Percentiles rank a stretch among this genome's conserved stretches.
Conservation (phyloP, 2,113 vertebrate genomes). For the Pyxicephalus adspersus region DNA sequence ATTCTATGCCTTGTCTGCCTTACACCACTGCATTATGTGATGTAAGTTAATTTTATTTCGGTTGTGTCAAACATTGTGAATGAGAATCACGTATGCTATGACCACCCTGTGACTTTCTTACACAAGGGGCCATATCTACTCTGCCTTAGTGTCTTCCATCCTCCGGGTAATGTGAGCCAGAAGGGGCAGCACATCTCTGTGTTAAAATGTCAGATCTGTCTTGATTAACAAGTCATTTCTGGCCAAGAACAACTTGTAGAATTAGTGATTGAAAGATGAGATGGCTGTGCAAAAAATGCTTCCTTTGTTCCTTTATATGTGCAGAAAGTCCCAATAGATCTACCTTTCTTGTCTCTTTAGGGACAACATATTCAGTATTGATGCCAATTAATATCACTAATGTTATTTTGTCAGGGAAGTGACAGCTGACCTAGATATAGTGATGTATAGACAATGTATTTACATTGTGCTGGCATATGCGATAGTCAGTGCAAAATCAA, state of each 20-base stretch:
- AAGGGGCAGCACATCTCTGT: background rate
- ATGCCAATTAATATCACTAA: background rate
- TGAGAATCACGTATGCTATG: no score
- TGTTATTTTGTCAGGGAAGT: no score
- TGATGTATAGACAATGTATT: no score
- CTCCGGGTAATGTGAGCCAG: background rate
- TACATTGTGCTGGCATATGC: no score
- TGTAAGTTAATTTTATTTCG: no score
- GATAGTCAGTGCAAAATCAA: no score
- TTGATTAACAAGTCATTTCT: background rate
- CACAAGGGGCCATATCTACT: background rate
- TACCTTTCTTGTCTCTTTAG: background rate
- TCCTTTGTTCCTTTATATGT: background rate
- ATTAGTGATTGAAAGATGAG: constrained; percentile 25
- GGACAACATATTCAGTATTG: background rate
- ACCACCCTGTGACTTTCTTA: no score
- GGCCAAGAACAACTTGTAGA: background rate
- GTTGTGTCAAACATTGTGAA: no score
- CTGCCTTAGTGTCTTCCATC: background rate
- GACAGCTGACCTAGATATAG: no score
- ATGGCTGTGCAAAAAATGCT: background rate
- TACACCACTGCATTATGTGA: no score
- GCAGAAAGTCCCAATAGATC: background rate
- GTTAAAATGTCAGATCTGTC: background rate
- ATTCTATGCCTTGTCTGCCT: no score